Base-by-base conservation (phyloP, 1,140 invertebrate species). In the Hyles vespertilio region DNA sequence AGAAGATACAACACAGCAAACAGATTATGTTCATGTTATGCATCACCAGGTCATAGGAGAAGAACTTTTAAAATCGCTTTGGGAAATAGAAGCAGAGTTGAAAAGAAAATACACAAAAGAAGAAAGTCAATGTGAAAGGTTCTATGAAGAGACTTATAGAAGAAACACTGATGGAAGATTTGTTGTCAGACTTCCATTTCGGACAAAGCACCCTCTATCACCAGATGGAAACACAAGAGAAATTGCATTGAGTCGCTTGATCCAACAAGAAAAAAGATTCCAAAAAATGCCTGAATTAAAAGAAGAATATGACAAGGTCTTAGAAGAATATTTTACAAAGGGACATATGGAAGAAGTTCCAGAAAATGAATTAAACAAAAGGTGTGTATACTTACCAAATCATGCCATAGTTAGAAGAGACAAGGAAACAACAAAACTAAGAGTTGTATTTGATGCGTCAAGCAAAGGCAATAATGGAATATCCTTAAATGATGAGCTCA, bases 401-500 rank as follows among this genome's bases (percentile, higher is more conserved):
- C 72, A 78, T 43, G 64, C 73, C 22, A 75, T 81, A 6, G 10
- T 81, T 3, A 59, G 70, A 54, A 58, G 63, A n/a, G 63, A 77
- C 49, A 81, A 70, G 33, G 61, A 67, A 12, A 81, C 72, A 1
- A 77, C 73, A 4, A 78, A 73, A 61, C 3, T 77, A 3, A 59
- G 74, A 64, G 66, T 83, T 58, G 65, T 81, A 5, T 80, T 79
- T 53, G 70, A 82, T 33, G 81, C 75, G 0, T 88, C 87, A 11
- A 67, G 59, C 4, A 77, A 79, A 55, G 77, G 79, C 3, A 46
- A 59, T 3, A 79, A 72, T 47, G 74, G 73, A 3, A 36, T 69
- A 8, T 89, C 85, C 2, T 62, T 90, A 9, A 90, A 90, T 63
- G 77, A 87, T 12, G 65, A 69, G 32, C 51, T 89, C 7, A 22